These are phyloP conservation scores for Dendrolimus kikuchii DNA, from an alignment of 1,140 invertebrate species.

Conservation along the genomic window DNA sequence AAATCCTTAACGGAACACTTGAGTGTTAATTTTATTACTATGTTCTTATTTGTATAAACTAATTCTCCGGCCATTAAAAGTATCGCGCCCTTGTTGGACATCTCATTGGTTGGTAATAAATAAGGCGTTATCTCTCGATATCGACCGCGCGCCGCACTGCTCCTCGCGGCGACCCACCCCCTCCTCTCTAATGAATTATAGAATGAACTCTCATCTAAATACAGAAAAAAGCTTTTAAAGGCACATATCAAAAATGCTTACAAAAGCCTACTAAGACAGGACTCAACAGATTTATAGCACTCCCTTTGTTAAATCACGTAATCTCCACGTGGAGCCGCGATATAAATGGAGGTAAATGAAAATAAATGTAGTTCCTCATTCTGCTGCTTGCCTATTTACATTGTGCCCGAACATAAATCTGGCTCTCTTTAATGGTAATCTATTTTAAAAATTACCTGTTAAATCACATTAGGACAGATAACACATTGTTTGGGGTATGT, in stretches of 20 bases:
- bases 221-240: constrained; percentile 73
- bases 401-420: constrained; percentile 54
- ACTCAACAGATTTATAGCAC: constrained; percentile 62
- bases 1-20: neutral
- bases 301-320: constrained; percentile 71
- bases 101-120: constrained; percentile 62
- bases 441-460: constrained; percentile 67
- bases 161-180: constrained; percentile 55
- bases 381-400: constrained; percentile 63
- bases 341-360: constrained; percentile 69
- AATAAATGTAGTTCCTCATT: constrained; percentile 71
- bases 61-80: constrained; percentile 57
- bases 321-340: constrained; percentile 67
- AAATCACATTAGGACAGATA: constrained; percentile 69
- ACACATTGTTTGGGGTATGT: constrained; percentile 58
- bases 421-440: constrained; percentile 57
- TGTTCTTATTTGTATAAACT: constrained; percentile 43
- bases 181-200: constrained; percentile 68
- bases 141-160: constrained; percentile 53
- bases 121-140: constrained; percentile 65
- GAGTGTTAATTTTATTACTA: constrained; percentile 11
- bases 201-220: constrained; percentile 72
- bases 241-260: constrained; percentile 72
- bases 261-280: constrained; percentile 70
- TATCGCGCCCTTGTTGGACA: constrained; percentile 54